Evolutionary conservation across 2,888 invertebrate species (phyloP), one percentile per base, ranked within the genome.

Genomic region (Oxycera nigricornis): DNA sequence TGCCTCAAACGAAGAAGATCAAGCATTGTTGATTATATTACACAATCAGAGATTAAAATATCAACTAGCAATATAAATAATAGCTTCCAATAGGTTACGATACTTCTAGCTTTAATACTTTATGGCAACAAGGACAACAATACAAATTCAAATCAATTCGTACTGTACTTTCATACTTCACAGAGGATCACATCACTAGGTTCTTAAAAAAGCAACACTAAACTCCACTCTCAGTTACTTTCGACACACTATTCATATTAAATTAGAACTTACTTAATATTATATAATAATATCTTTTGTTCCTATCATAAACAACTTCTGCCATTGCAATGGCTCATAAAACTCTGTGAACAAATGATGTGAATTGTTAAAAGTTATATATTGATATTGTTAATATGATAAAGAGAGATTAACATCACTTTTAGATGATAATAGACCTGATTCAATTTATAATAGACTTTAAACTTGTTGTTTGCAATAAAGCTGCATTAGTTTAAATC

Each of bases 311-410:
- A 73, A 74, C 74, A 75, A 55, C 73, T 73, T 59, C 57, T 75
- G 41, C 73, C 73, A 73, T 73, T 74, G 75, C 76, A 78, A 76
- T 78, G 78, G 68, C 74, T 78, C 75, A 75, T 76, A 76, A 79
- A 78, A 67, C 77, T 77, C 78, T 78, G 75, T 41, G 57, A 72
- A 76, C 59, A 70, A 74, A 26, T 68, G 50, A n/a, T 75, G 20
- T 7, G 41, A 22, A 22, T 2, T 55, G 24, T 55, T 55, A 55
- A 3, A 55, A 20, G 24, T 55, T 11, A 55, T 52, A 46, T 46
- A 46, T n/a, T n/a, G 11, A 35, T 35, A 46, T 46, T 59, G 41
- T 35, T n/a, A n/a, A n/a, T n/a, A n/a, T n/a, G n/a, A n/a, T n/a
- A n/a, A n/a, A n/a, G n/a, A n/a, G n/a, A n/a, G n/a, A n/a, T n/a